Evolutionary conservation across 2,113 vertebrate species (phyloP).

Genomic region (Lophochroa leadbeateri): DNA sequence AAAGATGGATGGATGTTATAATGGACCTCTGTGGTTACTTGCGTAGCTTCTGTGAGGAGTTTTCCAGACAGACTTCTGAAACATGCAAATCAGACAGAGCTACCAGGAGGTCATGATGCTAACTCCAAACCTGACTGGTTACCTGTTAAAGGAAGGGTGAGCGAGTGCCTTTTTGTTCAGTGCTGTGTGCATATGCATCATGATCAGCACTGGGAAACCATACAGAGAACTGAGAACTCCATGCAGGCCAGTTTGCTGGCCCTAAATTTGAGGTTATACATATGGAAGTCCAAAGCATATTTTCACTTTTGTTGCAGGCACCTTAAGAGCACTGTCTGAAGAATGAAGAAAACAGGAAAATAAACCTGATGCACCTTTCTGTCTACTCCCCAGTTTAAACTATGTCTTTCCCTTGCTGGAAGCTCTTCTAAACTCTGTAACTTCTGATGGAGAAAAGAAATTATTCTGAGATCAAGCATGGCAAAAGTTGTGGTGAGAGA

Average conservation of each 20-base stretch:
- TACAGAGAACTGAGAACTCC: background rate
- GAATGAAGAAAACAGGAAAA: background rate
- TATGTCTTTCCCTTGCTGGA: background rate
- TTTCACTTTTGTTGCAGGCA: background rate
- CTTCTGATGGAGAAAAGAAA: background rate
- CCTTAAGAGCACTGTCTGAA: background rate
- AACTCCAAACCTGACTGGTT: background rate
- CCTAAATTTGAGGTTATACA: background rate
- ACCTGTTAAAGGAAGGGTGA: background rate
- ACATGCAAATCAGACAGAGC: background rate
- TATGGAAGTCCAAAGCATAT: background rate
- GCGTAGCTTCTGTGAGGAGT: background rate
- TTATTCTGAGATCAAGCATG: background rate
- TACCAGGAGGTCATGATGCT: background rate
- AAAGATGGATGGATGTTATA: background rate
- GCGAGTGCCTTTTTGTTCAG: accelerated
- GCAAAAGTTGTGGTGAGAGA: background rate
- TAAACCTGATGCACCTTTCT: background rate
- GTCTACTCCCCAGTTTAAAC: background rate
- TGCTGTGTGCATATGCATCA: accelerated
- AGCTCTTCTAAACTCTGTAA: background rate
- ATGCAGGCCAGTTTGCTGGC: background rate
- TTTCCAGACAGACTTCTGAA: background rate
- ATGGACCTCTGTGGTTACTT: background rate
- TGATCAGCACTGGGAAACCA: background rate